Evolutionary conservation across 2,797 vertebrate genomes (phyloP), one percentile per base, ranked within the genome.

Genomic region (Myotis myotis): DNA sequence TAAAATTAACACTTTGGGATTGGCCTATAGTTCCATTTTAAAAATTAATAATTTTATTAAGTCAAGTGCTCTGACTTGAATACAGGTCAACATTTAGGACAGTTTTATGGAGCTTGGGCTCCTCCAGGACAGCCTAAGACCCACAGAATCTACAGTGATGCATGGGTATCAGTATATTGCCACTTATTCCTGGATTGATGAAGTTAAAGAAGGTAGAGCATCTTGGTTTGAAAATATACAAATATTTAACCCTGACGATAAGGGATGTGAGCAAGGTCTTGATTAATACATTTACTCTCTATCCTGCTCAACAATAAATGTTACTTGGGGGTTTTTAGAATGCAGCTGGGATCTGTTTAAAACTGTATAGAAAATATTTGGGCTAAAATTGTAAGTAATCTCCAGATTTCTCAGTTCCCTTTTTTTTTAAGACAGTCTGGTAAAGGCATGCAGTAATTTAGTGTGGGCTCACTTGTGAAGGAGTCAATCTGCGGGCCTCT

Each of bases 11-110:
- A 41, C 55, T 23, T 25, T 87, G 62, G 53, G 55, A 78, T 85
- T 84, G 66, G 74, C n/a, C 76, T 93, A 78, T 0, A 71, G 25
- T 81, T 95, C 11, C 38, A 41, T 41, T 82, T 83, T 60, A 87
- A 84, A 87, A 94, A 93, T 76, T 64, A 74, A 11, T 92, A 62
- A 53, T 87, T 78, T 83, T 53, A 57, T 71, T 78, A 89, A 83
- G 30, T 11, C 38, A 62, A 84, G 70, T 81, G 25, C 30, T 82
- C 55, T 83, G 70, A 90, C 30, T 74, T 83, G 55, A 86, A 10
- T 88, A 80, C 95, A 93, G 62, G 30, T 68, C 55, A 86, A 81
- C 36, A 82, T 71, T 91, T 66, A 74, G 76, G 53, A 51, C 16
- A 76, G 17, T 74, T 85, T 87, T 81, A 13, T 79, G 71, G 38